Base-by-base conservation (phyloP, 2,113 vertebrate species). In the Muntiacus muntjak region DNA sequence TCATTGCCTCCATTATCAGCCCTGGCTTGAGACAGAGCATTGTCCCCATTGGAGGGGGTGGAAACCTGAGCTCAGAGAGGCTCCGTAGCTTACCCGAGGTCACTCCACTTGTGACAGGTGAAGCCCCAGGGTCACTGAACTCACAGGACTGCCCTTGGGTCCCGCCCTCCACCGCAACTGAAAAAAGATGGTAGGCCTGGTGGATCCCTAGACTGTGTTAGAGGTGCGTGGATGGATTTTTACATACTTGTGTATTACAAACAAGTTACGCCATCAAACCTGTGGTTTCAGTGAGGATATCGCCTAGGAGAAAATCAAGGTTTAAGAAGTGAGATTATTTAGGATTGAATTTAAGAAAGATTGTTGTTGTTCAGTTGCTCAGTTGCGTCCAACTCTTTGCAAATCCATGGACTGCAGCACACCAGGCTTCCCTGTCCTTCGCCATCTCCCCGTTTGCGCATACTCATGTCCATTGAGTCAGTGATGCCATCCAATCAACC, bases 341-440 rank as follows among this genome's bases (percentile, higher is more conserved):
- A 93, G 60, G 93, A 85, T 26, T 26, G 47, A 64, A 67, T 94
- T 87, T 71, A 58, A 97, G 84, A 83, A 50, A 74, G 58, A 55
- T 25, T 74, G 67, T 36, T 71, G 67, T 71, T 74, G 67, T 25
- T 74, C 36, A 74, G 11, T 74, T 74, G 67, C 19, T 74, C 67
- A 40, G 36, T 40, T 13, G 36, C 40, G 19, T 74, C 21, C 9
- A 23, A 12, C 67, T 40, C 19, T 40, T 74, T 40, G 67, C 36
- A 40, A 74, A 23, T 36, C 67, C 21, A 40, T 6, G 67, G 19
- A 40, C n/a, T 25, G 36, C 21, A 25, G 36, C 36, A 40, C 36
- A 25, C 19, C n/a, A 74, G 36, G 67, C 67, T 74, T 40, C 36
- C 67, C 21, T 40, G 67, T 74, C 67, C 36, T 40, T 40, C 36